Conservation (phyloP, 1,140 invertebrate genomes). For the Tetramorium alpestre region DNA sequence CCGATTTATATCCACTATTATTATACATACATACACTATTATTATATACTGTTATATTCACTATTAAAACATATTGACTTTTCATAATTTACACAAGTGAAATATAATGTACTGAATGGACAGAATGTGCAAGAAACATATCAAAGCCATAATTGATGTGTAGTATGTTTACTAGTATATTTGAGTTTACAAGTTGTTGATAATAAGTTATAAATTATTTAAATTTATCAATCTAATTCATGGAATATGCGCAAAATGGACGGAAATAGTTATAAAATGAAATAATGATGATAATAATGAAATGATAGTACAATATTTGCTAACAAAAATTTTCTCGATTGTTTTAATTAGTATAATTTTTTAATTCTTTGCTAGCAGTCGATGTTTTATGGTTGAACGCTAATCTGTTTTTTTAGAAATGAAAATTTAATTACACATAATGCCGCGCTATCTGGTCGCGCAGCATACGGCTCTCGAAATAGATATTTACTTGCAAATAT, state of each 20-base stretch:
- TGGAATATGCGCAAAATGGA: neutral
- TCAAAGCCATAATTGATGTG: neutral
- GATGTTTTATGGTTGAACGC: slow-evolving; percentile 37
- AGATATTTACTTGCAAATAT: slow-evolving; percentile 35
- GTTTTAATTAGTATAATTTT: neutral
- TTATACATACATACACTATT: neutral
- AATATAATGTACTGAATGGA: neutral
- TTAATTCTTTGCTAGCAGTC: neutral
- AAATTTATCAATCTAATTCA: neutral
- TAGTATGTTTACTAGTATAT: neutral
- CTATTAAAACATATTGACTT: neutral
- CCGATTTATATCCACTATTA: neutral
- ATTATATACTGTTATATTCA: neutral
- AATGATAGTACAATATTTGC: neutral
- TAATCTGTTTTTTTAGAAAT: neutral
- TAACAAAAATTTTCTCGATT: slow-evolving; percentile 3
- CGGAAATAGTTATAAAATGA: neutral
- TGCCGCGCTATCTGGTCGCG: slow-evolving; percentile 39
- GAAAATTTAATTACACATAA: slow-evolving; percentile 22
- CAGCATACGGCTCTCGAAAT: slow-evolving; percentile 22
- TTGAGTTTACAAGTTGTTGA: neutral
- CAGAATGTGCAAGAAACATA: neutral
- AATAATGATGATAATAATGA: too few species aligned
- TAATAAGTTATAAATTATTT: neutral
- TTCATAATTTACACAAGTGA: neutral